Conservation (phyloP, 2,113 vertebrate species). For the Zeus faber region DNA sequence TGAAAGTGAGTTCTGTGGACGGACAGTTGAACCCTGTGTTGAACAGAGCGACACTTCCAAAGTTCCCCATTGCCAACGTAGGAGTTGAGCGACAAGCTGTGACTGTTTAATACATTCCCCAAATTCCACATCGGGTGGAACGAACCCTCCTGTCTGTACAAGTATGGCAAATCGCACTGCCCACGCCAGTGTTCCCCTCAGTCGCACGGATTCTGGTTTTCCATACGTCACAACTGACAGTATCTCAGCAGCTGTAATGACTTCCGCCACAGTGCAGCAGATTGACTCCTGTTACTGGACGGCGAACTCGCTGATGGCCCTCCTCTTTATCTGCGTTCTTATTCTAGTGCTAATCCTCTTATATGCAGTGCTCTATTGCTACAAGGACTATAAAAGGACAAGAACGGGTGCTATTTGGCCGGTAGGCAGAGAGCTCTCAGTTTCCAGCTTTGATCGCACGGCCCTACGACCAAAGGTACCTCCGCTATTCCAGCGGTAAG, state of each 20-base stretch:
- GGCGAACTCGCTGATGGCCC: neutral
- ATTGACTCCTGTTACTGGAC: neutral
- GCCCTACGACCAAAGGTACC: conserved; percentile 31
- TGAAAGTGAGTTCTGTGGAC: conserved; percentile 24
- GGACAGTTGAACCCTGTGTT: conserved; percentile 40
- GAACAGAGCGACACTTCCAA: conserved; percentile 53
- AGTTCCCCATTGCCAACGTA: conserved; percentile 44
- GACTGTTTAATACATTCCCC: conserved; percentile 17
- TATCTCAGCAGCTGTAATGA: no score
- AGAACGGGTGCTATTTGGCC: conserved; percentile 9
- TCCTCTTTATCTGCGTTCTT: conserved; percentile 37
- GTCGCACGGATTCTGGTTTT: no score
- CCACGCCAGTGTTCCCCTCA: neutral
- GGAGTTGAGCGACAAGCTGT: conserved; percentile 26
- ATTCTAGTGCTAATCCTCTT: conserved; percentile 16
- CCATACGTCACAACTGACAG: no score
- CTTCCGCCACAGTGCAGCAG: neutral
- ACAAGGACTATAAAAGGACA: conserved; percentile 20
- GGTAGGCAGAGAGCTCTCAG: conserved; percentile 15
- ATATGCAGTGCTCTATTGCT: conserved; percentile 9
- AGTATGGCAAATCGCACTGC: neutral
- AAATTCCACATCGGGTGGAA: neutral
- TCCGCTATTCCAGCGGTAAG: conserved; percentile 24
- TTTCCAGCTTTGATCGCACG: conserved; percentile 24
- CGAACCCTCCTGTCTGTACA: neutral